Base-by-base conservation (phyloP, 2,888 invertebrate genomes). In the Prosapia bicincta region DNA sequence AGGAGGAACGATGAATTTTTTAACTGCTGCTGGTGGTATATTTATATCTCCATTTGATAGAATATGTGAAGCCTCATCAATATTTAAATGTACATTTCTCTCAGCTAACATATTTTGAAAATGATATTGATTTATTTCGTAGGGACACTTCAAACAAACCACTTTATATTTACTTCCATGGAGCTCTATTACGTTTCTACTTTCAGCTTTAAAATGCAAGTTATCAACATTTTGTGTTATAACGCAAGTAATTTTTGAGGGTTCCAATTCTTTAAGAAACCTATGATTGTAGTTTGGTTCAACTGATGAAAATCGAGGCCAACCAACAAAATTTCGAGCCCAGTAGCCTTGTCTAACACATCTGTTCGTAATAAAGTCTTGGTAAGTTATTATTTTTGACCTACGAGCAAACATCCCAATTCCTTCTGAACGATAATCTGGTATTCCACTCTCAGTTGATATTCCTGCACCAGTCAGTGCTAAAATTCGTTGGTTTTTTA, bases 211-310 rank as follows among this genome's bases (percentile, higher is more conserved):
- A 28, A 88, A 88, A 85, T 99, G 99, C 15, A 99, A 86, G 72
- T 91, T 89, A 84, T 99, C 99, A 0, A 99, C 98, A 88, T 99
- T 99, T 85, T 99, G 99, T 0, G 99, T 99, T 15, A 99, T 91
- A 67, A 98, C 86, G 81, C 90, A 88, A 72, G 87, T 86, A 2
- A 95, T 85, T 83, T 89, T 89, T 24, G 82, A 79, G 82, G 86
- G 86, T 81, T 88, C 95, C 83, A 97, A 90, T 30, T 91, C 85
- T 67, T 89, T 89, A 30, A 99, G 83, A 10, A 90, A 87, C 74
- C 86, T 83, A 86, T 99, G 99, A 5, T 90, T 90, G 0, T 83
- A 82, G 85, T 98, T 99, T 1, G 98, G 98, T 83, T 90, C 85
- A 15, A 91, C 87, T 23, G 87, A 85, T 24, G 95, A 95, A 85